phyloP scores from a whole-genome alignment of 2,797 vertebrate species.

The Enteromius treurensis region DNA sequence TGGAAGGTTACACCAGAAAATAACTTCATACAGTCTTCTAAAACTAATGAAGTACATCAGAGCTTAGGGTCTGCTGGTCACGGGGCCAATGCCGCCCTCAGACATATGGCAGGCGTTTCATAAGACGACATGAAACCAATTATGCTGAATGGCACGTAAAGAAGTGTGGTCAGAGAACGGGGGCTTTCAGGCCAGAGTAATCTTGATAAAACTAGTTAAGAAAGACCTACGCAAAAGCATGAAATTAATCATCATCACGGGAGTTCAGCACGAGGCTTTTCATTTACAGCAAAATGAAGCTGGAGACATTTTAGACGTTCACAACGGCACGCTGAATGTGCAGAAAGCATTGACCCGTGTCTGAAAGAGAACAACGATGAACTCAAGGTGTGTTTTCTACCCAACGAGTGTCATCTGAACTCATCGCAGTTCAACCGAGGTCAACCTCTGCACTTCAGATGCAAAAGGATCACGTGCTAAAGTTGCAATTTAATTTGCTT shows the following conservation, averaged over 20 bases:
- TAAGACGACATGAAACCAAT: constrained; percentile 47
- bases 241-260: constrained; percentile 61
- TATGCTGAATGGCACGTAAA: neutral
- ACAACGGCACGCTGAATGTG: constrained; percentile 26
- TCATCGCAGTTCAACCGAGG: neutral
- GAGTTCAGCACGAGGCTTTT: constrained; percentile 41
- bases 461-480: neutral
- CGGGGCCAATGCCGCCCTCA: neutral
- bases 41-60: neutral
- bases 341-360: constrained; percentile 15
- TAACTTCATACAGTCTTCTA: neutral
- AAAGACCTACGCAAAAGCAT: constrained; percentile 47
- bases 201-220: constrained; percentile 57
- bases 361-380: constrained; percentile 28
- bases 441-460: neutral
- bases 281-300: constrained; percentile 57
- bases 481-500: neutral
- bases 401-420: neutral
- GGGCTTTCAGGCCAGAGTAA: constrained; percentile 30
- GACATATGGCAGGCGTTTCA: constrained; percentile 35
- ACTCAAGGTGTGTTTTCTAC: neutral
- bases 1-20: neutral
- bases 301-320: constrained; percentile 47
- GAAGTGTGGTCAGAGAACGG: neutral
- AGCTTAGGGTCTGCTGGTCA: neutral